Evolutionary conservation across 2,113 vertebrate species (phyloP), one percentile per base, ranked within the genome.

Genomic region (Ictidomys tridecemlineatus): DNA sequence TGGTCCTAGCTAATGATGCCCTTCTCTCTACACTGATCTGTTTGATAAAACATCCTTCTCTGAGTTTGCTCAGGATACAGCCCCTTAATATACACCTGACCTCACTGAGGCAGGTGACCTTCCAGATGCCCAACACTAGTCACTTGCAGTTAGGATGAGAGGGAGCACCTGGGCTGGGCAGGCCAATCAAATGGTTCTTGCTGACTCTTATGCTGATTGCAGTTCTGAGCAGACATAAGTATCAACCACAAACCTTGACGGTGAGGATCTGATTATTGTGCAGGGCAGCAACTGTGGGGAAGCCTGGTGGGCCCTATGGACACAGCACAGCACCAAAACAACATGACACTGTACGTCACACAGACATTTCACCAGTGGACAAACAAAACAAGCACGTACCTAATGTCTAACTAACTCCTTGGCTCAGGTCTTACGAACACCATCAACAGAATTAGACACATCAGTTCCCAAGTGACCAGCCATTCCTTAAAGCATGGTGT

Each of bases 201-300:
- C 67, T 96, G 96, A 97, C 98, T 88, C 94, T 91, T 98, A 98
- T 97, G 98, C 98, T 98, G 98, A 96, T 97, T 97, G 98, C 97
- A 88, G 98, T 98, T 98, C 98, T 98, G 95, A 98, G 98, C 98
- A 97, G 96, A 97, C 88, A 9, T 93, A 98, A 96, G 53, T 85
- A 70, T 97, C 98, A 98, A 96, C 97, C 98, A 99, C 99, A 99
- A 99, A 99, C 99, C 99, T 99, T 99, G 99, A 99, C 99, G 98
- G 99, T 99, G 99, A 99, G 99, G 99, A 99, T 99, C 99, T 99
- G 99, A n/a, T n/a, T n/a, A n/a, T n/a, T n/a, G n/a, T n/a, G n/a
- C n/a, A n/a, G n/a, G n/a, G n/a, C n/a, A n/a, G n/a, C n/a, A n/a
- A n/a, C n/a, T n/a, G n/a, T n/a, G n/a, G n/a, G n/a, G n/a, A n/a